Conservation (phyloP, 1,140 invertebrate genomes). For the Drosophila persimilis region DNA sequence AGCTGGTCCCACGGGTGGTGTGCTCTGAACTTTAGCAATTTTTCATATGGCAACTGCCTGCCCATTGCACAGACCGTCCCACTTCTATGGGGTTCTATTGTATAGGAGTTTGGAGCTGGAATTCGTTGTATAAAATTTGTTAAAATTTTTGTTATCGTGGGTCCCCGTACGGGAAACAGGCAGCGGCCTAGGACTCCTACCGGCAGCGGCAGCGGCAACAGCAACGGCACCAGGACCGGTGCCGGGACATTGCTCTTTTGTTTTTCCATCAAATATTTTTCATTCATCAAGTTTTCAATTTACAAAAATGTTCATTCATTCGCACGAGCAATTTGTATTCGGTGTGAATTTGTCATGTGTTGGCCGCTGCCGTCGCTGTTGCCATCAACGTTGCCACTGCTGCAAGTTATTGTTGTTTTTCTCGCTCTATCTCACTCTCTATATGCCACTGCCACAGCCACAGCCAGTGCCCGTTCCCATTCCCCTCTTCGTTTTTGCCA, state of each 20-base stretch:
- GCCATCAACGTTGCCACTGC: slow-evolving; percentile 15
- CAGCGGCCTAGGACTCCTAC: not conserved
- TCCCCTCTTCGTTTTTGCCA: slow-evolving; percentile 27
- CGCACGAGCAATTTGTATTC: slow-evolving; percentile 80
- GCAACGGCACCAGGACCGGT: not conserved
- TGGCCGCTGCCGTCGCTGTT: slow-evolving; percentile 18
- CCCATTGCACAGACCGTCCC: not conserved
- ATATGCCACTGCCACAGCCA: slow-evolving; percentile 16
- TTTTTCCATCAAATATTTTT: slow-evolving; percentile 82
- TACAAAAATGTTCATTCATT: slow-evolving; percentile 82
- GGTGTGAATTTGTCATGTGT: slow-evolving; percentile 81
- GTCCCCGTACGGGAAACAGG: not conserved
- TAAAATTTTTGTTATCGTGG: slow-evolving; percentile 12
- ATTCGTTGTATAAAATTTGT: slow-evolving; percentile 39
- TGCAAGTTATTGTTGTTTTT: slow-evolving; percentile 47
- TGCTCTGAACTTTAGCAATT: slow-evolving; percentile 50
- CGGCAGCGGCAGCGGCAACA: not conserved
- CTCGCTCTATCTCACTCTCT: slow-evolving; percentile 28
- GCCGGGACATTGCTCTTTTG: slow-evolving; percentile 70
- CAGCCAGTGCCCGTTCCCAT: slow-evolving; percentile 10
- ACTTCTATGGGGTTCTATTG: slow-evolving; percentile 17
- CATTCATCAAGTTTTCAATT: slow-evolving; percentile 82
- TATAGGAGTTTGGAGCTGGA: slow-evolving; percentile 20
- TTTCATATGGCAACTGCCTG: slow-evolving; percentile 44
- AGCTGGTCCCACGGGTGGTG: slow-evolving; percentile 14